Conservation (phyloP, 2,888 invertebrate genomes). For the Meta bourneti region DNA sequence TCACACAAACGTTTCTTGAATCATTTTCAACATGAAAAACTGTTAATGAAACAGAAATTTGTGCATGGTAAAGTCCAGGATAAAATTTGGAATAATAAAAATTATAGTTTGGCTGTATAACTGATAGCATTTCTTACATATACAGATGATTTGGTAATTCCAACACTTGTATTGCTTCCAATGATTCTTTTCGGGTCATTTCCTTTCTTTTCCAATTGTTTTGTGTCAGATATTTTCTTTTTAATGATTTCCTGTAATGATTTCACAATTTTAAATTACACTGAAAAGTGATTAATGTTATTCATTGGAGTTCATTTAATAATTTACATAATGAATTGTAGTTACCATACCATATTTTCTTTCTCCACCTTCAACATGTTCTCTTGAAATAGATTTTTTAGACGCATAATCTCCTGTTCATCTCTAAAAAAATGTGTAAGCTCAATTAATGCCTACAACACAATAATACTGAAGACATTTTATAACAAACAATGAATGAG, state of each 20-base stretch:
- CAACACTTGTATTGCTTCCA: not conserved
- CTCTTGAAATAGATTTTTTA: conserved; percentile 37
- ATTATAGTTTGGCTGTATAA: too few relatives aligned
- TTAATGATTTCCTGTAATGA: not conserved
- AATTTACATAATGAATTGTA: not conserved
- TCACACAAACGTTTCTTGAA: too few relatives aligned
- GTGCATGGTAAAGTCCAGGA: too few relatives aligned
- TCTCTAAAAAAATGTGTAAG: conserved; percentile 10
- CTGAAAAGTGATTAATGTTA: not conserved
- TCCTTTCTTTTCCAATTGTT: not conserved
- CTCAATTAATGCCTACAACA: too few relatives aligned
- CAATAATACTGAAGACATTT: too few relatives aligned
- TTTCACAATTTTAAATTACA: too few relatives aligned
- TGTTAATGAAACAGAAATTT: too few relatives aligned
- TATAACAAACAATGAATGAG: too few relatives aligned
- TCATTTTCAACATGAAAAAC: too few relatives aligned
- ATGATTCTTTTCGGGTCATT: not conserved
- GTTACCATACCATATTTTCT: conserved; percentile 42
- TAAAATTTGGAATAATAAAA: too few relatives aligned
- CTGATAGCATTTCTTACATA: too few relatives aligned
- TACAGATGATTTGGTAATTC: not conserved
- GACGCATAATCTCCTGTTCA: not conserved
- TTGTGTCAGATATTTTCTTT: not conserved
- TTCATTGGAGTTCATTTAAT: not conserved
- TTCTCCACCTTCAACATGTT: conserved; percentile 41